Conservation (phyloP, 2,797 vertebrate species). For the Cynopterus sphinx region DNA sequence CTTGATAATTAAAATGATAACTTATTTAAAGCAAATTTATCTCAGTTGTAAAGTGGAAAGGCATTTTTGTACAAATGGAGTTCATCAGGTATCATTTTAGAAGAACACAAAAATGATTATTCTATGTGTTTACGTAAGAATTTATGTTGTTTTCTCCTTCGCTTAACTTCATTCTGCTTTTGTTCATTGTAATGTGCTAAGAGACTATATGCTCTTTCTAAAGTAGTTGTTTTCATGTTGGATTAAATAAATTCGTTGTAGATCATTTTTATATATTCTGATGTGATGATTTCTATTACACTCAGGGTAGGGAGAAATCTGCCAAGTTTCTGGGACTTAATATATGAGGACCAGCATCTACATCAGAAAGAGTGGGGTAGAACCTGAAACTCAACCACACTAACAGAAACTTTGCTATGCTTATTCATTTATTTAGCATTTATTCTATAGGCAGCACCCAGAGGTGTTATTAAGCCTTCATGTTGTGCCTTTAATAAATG, state of each 20-base stretch:
- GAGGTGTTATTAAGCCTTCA: not conserved
- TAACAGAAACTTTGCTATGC: not conserved
- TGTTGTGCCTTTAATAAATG: not conserved
- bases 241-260: not conserved
- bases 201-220: not conserved
- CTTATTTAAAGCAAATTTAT: constrained; percentile 10
- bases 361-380: not conserved
- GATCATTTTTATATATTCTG: not conserved
- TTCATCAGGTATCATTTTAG: not conserved
- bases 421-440: not conserved
- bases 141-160: not conserved
- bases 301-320: not conserved
- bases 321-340: not conserved
- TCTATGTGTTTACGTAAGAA: not conserved
- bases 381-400: not conserved
- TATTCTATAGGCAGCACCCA: not conserved
- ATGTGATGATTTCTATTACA: not conserved
- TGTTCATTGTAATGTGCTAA: not conserved
- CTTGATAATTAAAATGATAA: not conserved
- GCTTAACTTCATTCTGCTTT: constrained; percentile 1
- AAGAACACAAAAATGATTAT: not conserved
- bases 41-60: not conserved
- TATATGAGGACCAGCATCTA: not conserved
- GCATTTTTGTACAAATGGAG: not conserved
- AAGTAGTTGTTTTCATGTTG: not conserved